Conservation (phyloP, 1,140 invertebrate species). For the Drosophila kurseongensis region DNA sequence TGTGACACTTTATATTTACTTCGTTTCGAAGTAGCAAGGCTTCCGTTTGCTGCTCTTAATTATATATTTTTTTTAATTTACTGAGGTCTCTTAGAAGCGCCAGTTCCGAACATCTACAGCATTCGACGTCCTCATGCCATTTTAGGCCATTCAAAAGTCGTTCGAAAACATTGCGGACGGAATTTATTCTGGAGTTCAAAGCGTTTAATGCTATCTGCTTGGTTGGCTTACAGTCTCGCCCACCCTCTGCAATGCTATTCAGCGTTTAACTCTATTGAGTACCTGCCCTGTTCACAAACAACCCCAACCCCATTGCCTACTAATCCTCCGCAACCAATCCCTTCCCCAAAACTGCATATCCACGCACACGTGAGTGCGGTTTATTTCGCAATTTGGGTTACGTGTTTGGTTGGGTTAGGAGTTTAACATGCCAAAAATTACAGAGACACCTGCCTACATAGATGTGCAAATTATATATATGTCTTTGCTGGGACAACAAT, state of each 20-base stretch:
- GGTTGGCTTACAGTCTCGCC: not conserved
- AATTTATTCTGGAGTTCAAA: constrained; percentile 13
- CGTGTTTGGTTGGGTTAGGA: constrained; percentile 57
- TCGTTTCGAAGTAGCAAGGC: too few relatives aligned
- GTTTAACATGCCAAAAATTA: constrained; percentile 69
- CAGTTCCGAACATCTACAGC: not conserved
- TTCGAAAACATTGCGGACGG: not conserved
- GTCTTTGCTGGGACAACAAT: constrained; percentile 29
- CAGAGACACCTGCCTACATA: constrained; percentile 25
- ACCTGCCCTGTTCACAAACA: constrained; percentile 14
- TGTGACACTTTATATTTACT: constrained; percentile 14
- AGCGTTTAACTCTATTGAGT: constrained; percentile 66
- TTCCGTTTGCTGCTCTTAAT: too few relatives aligned
- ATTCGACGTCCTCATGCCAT: not conserved
- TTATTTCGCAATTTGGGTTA: constrained; percentile 77
- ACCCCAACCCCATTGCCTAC: not conserved
- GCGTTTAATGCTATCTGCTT: not conserved
- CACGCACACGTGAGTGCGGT: constrained; percentile 57
- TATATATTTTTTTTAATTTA: too few relatives aligned
- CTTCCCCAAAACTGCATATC: not conserved
- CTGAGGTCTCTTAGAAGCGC: too few relatives aligned
- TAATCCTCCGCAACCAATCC: not conserved
- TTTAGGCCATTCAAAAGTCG: not conserved
- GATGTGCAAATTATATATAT: constrained; percentile 3
- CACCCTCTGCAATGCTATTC: constrained; percentile 20